phyloP scores from a whole-genome alignment of 2,888 invertebrate species.

The Darwinula stevensoni region DNA sequence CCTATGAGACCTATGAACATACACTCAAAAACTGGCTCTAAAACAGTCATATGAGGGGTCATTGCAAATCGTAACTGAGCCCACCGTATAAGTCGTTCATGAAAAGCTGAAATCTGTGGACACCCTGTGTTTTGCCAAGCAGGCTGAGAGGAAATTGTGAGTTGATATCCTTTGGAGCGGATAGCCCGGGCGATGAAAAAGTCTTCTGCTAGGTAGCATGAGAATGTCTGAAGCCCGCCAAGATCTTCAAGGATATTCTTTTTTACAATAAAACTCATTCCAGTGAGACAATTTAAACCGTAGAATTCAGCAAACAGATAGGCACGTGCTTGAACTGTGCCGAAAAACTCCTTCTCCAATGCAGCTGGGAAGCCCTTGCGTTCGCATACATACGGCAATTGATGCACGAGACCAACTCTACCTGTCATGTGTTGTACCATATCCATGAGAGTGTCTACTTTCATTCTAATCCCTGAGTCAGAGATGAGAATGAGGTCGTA shows the following conservation, averaged over 20 bases:
- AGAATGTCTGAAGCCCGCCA: constrained; percentile 70
- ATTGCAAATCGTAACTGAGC: constrained; percentile 81
- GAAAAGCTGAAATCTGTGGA: constrained; percentile 55
- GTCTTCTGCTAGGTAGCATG: constrained; percentile 87
- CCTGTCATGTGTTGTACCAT: constrained; percentile 80
- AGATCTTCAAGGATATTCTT: constrained; percentile 63
- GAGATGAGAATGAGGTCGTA: constrained; percentile 75
- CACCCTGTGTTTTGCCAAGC: constrained; percentile 83
- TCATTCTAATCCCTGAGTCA: constrained; percentile 84
- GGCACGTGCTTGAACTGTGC: constrained; percentile 82
- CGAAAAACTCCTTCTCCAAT: constrained; percentile 46
- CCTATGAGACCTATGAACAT: constrained; percentile 70
- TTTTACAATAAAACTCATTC: constrained; percentile 84
- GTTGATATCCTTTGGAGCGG: constrained; percentile 59
- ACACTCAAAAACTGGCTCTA: constrained; percentile 88
- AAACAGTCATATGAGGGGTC: constrained; percentile 61
- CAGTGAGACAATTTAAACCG: constrained; percentile 85
- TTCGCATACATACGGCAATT: constrained; percentile 88
- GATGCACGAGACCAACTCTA: constrained; percentile 73
- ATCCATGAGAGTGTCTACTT: constrained; percentile 68
- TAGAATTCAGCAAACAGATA: constrained; percentile 74
- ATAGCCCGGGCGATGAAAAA: constrained; percentile 84
- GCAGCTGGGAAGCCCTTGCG: constrained; percentile 48
- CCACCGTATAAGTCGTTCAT: constrained; percentile 48
- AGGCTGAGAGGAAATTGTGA: constrained; percentile 67